Percentiles rank a stretch among this genome's conserved stretches.
phyloP scores from a whole-genome alignment of 2,113 vertebrate species.

The Elaphurus davidianus region DNA sequence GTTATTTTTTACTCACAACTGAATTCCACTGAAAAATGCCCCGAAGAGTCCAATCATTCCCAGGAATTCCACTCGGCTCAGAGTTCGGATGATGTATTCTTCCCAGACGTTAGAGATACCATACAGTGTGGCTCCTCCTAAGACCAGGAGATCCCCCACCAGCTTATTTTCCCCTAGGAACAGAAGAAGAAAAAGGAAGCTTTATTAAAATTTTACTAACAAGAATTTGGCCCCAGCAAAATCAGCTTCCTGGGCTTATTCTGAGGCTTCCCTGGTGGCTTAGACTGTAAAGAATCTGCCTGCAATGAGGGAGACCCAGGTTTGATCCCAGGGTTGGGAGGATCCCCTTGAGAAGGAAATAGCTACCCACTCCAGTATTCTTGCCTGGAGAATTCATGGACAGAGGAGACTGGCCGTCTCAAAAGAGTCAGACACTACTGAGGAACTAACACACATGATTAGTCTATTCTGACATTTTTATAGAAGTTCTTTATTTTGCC shows the following conservation, averaged over 20 bases:
- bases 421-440: neutral
- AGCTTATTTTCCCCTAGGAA: constrained; percentile 92
- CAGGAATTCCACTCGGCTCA: constrained; percentile 94
- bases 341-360: neutral
- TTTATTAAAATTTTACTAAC: neutral
- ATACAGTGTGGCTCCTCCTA: constrained; percentile 91
- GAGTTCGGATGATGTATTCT: constrained; percentile 95
- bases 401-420: neutral
- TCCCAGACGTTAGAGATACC: constrained; percentile 95
- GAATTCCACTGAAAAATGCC: constrained; percentile 98
- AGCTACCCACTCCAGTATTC: neutral
- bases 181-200: constrained; percentile 27
- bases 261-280: neutral
- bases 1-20: constrained; percentile 88
- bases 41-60: constrained; percentile 98
- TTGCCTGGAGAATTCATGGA: neutral
- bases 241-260: neutral
- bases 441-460: neutral
- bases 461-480: neutral
- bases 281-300: neutral
- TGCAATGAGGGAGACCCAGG: neutral
- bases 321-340: neutral
- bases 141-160: constrained; percentile 93
- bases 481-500: neutral
- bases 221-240: neutral